phyloP scores from a whole-genome alignment of 92 coral and sea anemone genomes.

The Metridium senile region DNA sequence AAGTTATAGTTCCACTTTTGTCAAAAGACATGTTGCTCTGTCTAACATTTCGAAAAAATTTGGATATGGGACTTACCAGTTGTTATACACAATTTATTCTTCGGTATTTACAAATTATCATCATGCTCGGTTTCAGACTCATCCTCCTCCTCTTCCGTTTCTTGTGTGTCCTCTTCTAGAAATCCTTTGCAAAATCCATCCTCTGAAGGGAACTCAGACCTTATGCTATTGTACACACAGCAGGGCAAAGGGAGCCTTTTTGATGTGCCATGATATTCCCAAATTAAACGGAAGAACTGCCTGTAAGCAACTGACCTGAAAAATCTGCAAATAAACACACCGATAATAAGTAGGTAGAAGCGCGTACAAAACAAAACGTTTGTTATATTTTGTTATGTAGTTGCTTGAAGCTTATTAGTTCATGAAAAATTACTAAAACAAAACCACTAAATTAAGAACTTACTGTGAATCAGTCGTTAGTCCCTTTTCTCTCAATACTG shows the following conservation, averaged over 20 bases:
- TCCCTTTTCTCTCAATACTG: constrained; percentile 17
- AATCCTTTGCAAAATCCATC: constrained; percentile 29
- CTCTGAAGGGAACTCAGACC: constrained; percentile 36
- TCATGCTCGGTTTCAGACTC: not conserved
- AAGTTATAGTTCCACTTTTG: not conserved
- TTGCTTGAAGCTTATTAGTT: no score
- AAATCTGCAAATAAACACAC: constrained; percentile 45
- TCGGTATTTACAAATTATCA: not conserved
- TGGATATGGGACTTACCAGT: no score
- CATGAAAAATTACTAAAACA: no score
- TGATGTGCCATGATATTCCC: constrained; percentile 39
- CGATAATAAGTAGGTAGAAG: no score
- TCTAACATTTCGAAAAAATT: no score
- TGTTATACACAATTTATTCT: no score
- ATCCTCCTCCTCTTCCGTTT: constrained; percentile 36
- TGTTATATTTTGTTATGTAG: no score
- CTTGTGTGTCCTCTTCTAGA: no score
- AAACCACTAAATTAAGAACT: constrained; percentile 11
- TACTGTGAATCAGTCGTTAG: constrained; percentile 35
- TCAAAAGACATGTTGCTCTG: no score
- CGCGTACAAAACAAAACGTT: no score
- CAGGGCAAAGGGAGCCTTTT: constrained; percentile 56
- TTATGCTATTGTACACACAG: constrained; percentile 49
- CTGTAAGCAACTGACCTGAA: constrained; percentile 63
- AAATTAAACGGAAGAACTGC: constrained; percentile 59